Evolutionary conservation across 2,888 invertebrate genomes (phyloP), one percentile per base, ranked within the genome.

Genomic region (Petrolisthes cinctipes): DNA sequence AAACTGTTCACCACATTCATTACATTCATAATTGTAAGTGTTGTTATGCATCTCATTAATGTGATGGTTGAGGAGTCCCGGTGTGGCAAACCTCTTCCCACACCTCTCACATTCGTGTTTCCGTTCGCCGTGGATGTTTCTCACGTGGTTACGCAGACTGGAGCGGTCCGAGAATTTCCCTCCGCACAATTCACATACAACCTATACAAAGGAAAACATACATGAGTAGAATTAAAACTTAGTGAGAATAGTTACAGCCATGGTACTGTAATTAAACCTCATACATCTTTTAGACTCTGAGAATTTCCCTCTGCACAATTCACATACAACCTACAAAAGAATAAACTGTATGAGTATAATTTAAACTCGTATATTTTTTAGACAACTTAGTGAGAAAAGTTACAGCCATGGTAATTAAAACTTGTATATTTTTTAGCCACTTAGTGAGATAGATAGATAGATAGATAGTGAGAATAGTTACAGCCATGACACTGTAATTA

Each of bases 21-120:
- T 80, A 17, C 87, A 87, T 73, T 87, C 80, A 75, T 87, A 87
- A 71, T 80, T 83, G 61, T 87, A 87, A 23, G 87, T 83, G 73
- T 83, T 87, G 54, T 87, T 87, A 57, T 87, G 87, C 82, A 87
- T 87, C 20, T 87, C 87, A 61, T 87, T 87, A n/a, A 83, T 83
- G 83, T 87, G 87, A 37, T 87, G 87, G 56, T 87, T 87, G 66
- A 83, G 87, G 73, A 87, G 78, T 23, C 87, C 87, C 20, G 73
- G 87, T 1, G 83, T 83, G 20, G 87, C 87, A 87, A 83, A 87
- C 79, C 80, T 87, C 61, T 87, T 87, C 57, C 83, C 83, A 80
- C 87, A 87, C 23, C 78, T 80, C 23, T 87, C 87, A 51, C 87
- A 87, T 53, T 83, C 80, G 23, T 80, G 81, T 9, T 83, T 87